phyloP scores from a whole-genome alignment of 2,797 vertebrate genomes.

The Leptatherina wallacei region DNA sequence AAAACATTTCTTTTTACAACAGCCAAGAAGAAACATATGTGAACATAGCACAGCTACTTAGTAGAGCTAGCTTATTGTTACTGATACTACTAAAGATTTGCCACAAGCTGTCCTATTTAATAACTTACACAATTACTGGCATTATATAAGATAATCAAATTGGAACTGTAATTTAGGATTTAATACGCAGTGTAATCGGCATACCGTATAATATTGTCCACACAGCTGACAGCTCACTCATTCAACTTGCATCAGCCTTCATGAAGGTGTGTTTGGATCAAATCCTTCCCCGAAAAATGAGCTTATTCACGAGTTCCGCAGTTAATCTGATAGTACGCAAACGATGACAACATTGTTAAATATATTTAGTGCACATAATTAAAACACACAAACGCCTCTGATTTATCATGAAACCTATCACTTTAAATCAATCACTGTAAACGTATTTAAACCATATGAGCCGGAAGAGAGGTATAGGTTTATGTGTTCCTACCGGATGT shows the following conservation, averaged over 20 bases:
- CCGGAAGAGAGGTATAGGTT: background rate
- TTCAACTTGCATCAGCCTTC: slow-evolving; percentile 80
- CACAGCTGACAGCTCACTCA: slow-evolving; percentile 48
- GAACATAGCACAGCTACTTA: slow-evolving; percentile 24
- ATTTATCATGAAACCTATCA: accelerated
- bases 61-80: slow-evolving; percentile 16
- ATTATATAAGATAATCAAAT: background rate
- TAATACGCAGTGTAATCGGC: background rate
- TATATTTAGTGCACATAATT: background rate
- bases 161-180: background rate
- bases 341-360: accelerated
- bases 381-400: background rate
- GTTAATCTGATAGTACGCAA: background rate
- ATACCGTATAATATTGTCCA: slow-evolving; percentile 42
- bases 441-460: background rate
- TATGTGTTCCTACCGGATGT: background rate
- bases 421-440: background rate
- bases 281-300: slow-evolving; percentile 51
- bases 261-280: slow-evolving; percentile 35
- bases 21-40: slow-evolving; percentile 46
- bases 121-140: background rate
- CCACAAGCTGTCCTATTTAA: accelerated
- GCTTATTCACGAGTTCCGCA: slow-evolving; percentile 46
- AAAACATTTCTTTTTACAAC: background rate
- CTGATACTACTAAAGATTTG: background rate